phyloP scores from a whole-genome alignment of 1,140 invertebrate genomes.

The Rhagoletis pomonella region DNA sequence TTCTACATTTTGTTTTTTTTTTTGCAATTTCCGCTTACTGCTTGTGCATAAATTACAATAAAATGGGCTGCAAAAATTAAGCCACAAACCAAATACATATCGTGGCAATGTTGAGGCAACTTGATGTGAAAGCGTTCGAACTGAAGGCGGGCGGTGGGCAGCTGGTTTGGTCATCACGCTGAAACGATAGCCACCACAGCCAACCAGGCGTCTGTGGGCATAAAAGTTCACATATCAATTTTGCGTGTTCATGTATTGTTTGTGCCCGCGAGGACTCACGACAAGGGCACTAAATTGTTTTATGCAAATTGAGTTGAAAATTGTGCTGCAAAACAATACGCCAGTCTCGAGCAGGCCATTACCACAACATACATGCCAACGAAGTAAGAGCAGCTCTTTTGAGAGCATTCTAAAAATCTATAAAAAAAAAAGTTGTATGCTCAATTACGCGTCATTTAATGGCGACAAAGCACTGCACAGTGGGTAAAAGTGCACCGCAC shows the following conservation, averaged over 20 bases:
- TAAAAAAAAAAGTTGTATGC: not conserved
- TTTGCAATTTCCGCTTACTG: not conserved
- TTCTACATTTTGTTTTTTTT: not conserved
- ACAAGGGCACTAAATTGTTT: conserved; percentile 43
- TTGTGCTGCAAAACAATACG: conserved; percentile 29
- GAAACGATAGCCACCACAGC: not conserved
- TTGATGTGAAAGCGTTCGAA: not conserved
- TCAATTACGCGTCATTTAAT: conserved; percentile 32
- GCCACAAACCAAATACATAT: conserved; percentile 13
- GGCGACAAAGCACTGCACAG: conserved; percentile 4
- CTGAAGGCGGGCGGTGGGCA: not conserved
- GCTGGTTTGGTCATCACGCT: not conserved
- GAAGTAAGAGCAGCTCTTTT: not conserved
- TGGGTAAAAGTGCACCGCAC: not conserved
- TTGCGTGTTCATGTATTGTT: not conserved
- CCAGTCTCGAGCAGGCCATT: not conserved
- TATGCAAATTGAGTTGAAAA: conserved; percentile 51
- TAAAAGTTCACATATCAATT: not conserved
- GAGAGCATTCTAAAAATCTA: not conserved
- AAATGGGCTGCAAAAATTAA: conserved; percentile 29
- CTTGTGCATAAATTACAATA: conserved; percentile 23
- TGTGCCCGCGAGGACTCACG: not conserved
- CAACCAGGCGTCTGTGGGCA: not conserved
- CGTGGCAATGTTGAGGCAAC: not conserved
- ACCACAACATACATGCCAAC: not conserved